Conservation (phyloP, 1,140 invertebrate genomes). For the Ceratoteleas bidentatus region DNA sequence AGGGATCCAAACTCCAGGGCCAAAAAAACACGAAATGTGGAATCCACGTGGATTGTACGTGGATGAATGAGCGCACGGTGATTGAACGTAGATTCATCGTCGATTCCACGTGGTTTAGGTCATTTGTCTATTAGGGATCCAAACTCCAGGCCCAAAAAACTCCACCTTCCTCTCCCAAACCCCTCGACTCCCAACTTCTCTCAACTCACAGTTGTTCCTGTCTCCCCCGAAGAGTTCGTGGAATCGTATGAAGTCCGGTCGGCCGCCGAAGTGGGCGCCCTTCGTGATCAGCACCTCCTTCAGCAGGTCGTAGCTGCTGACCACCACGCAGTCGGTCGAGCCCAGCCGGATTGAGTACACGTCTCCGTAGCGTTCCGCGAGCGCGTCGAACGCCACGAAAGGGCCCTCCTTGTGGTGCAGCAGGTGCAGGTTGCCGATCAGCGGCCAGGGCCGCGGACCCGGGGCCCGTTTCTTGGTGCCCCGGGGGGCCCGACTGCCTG, state of each 20-base stretch:
- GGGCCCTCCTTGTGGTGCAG: slow-evolving; percentile 85
- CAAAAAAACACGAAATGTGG: too few species aligned
- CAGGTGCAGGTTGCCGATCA: slow-evolving; percentile 87
- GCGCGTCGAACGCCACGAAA: slow-evolving; percentile 87
- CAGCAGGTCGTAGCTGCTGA: slow-evolving; percentile 88
- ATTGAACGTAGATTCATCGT: too few species aligned
- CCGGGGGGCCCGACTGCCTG: too few species aligned
- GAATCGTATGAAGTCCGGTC: slow-evolving; percentile 90
- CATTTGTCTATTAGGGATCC: too few species aligned
- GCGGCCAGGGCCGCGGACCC: slow-evolving; percentile 85
- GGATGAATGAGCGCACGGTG: too few species aligned
- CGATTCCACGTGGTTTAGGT: too few species aligned
- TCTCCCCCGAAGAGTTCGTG: slow-evolving; percentile 88
- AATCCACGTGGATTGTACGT: too few species aligned
- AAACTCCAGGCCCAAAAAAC: too few species aligned
- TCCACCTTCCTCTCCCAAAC: too few species aligned
- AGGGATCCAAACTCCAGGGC: too few species aligned
- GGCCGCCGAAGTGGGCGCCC: slow-evolving; percentile 89
- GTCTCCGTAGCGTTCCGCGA: slow-evolving; percentile 88
- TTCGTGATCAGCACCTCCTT: slow-evolving; percentile 91
- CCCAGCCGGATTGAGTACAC: slow-evolving; percentile 89
- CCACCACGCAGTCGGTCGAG: slow-evolving; percentile 86
- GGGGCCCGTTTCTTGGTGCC: background rate
- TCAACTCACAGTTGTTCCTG: slow-evolving; percentile 89
- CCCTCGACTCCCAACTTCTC: background rate